These are phyloP conservation scores for Stictonetta naevosa DNA, from an alignment of 2,113 vertebrate species.

Conservation along the genomic window DNA sequence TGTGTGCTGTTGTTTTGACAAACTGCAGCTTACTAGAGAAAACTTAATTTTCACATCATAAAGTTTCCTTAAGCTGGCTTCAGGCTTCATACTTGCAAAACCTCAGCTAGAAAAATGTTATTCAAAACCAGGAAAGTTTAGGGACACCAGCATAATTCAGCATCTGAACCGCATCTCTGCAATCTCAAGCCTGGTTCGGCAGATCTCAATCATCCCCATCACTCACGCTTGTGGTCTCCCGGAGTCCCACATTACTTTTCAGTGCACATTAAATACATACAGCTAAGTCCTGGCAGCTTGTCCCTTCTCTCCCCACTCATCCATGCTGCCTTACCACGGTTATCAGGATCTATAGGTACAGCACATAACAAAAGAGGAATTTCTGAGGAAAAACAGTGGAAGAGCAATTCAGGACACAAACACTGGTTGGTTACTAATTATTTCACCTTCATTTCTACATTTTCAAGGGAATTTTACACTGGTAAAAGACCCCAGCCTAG, in stretches of 20 bases:
- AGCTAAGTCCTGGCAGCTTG: neutral
- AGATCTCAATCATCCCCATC: neutral
- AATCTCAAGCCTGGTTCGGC: neutral
- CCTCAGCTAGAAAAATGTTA: slow-evolving; percentile 52
- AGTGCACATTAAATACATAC: neutral
- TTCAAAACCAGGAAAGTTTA: slow-evolving; percentile 39
- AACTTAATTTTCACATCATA: slow-evolving; percentile 74
- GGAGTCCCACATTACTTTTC: neutral
- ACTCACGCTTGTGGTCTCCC: neutral
- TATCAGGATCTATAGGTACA: neutral
- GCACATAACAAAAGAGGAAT: neutral
- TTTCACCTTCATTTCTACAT: neutral
- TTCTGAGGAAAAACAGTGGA: neutral
- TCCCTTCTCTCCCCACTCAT: neutral
- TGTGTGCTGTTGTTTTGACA: slow-evolving; percentile 61
- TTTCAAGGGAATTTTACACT: neutral
- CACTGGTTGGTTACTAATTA: neutral
- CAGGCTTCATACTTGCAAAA: slow-evolving; percentile 55
- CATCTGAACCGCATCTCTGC: slow-evolving; percentile 22
- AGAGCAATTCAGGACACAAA: neutral
- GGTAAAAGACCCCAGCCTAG: neutral
- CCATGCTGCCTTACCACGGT: neutral
- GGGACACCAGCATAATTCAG: slow-evolving; percentile 27
- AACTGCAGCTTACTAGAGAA: slow-evolving; percentile 71
- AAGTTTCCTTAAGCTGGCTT: slow-evolving; percentile 63